These are phyloP conservation scores for Bombus pascuorum DNA, from an alignment of 1,140 invertebrate species.

Conservation along the genomic window DNA sequence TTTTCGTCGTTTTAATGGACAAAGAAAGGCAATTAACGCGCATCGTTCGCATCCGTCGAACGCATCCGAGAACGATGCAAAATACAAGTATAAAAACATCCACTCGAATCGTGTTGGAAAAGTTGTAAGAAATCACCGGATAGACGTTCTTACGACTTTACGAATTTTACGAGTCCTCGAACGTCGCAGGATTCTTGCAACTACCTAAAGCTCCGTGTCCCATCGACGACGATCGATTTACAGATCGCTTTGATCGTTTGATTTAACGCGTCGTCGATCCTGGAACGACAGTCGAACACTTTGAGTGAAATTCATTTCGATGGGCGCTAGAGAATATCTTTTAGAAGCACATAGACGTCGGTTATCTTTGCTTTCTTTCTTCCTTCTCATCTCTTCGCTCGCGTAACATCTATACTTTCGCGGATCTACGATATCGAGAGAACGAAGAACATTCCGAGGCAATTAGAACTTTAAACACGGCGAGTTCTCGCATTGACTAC, in stretches of 20 bases:
- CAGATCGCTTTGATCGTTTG: fast-evolving
- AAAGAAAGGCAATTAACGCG: background rate
- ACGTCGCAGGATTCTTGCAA: background rate
- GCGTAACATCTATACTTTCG: conserved; percentile 1
- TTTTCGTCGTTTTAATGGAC: fast-evolving
- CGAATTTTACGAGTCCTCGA: background rate
- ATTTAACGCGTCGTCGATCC: conserved; percentile 12
- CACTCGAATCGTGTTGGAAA: background rate
- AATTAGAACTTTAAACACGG: background rate
- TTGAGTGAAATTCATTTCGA: background rate
- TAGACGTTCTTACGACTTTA: background rate
- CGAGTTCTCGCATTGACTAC: conserved; percentile 63
- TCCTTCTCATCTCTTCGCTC: no score
- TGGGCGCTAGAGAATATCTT: background rate
- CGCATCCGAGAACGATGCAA: no score
- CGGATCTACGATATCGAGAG: conserved; percentile 4
- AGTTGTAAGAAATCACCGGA: background rate
- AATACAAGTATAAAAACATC: background rate
- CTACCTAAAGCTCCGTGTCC: conserved; percentile 7
- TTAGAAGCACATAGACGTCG: conserved; percentile 18
- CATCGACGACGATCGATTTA: background rate
- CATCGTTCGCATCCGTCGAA: background rate
- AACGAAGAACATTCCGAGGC: conserved; percentile 16
- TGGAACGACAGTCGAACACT: conserved; percentile 38
- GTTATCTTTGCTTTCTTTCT: background rate